phyloP scores from a whole-genome alignment of 2,113 vertebrate genomes.

The Eudyptes chrysolophus region DNA sequence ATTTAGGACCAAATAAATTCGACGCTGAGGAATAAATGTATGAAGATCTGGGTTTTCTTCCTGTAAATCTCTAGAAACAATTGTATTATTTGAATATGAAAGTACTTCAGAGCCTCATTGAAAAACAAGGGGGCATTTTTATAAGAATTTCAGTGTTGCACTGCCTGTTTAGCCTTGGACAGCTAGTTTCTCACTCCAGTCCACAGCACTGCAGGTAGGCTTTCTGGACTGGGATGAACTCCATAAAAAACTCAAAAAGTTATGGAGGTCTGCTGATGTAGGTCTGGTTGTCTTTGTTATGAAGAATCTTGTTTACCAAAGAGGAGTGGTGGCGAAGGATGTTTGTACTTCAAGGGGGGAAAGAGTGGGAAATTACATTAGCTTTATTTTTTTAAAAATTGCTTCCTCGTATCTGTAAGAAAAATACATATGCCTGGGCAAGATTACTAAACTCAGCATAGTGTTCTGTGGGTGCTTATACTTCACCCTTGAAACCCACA shows the following conservation, averaged over 20 bases:
- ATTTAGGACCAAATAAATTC: not conserved
- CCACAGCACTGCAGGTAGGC: not conserved
- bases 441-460: not conserved
- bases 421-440: not conserved
- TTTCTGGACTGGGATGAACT: not conserved
- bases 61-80: not conserved
- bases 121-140: not conserved
- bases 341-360: not conserved
- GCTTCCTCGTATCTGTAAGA: not conserved
- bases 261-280: not conserved
- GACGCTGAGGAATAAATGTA: not conserved
- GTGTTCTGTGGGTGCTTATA: not conserved
- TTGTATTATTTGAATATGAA: not conserved
- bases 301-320: not conserved
- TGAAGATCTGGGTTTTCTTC: not conserved
- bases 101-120: not conserved
- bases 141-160: not conserved
- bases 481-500: not conserved
- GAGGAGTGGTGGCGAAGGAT: not conserved
- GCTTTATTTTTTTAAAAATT: not conserved
- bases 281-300: not conserved
- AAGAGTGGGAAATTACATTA: not conserved
- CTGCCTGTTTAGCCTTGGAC: not conserved
- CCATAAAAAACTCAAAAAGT: not conserved
- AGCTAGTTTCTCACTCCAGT: not conserved